Evolutionary conservation across 2,113 vertebrate genomes (phyloP), one percentile per base, ranked within the genome.

Genomic region (Muntiacus muntjak): DNA sequence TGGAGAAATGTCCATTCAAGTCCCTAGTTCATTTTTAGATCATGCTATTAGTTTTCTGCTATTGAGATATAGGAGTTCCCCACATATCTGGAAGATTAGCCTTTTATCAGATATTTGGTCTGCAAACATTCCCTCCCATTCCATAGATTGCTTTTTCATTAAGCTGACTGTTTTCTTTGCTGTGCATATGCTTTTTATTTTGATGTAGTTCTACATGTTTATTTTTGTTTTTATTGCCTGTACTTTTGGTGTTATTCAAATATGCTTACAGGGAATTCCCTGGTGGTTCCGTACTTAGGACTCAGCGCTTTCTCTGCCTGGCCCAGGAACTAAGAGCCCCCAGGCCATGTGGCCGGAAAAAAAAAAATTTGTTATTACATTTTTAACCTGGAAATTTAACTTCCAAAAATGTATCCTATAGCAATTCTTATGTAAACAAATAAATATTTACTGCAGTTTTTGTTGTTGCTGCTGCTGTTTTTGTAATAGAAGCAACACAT

Each of bases 401-500:
- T 62, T 93, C 30, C 16, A 64, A 78, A 55, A 93, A 87, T 87
- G 25, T 76, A 87, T n/a, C 30, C 43, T 88, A 54, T 28, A 92
- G 67, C 94, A 86, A 87, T 87, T 93, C 25, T 88, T 86, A 58
- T 12, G 58, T 47, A 83, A 47, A 76, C 36, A 62, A 83, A 74
- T 88, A 86, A 91, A 47, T 87, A 94, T 85, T 94, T 92, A 57
- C 36, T 83, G 36, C 40, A 90, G 54, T 21, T 88, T 86, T 91
- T 88, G 7, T 91, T 91, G 50, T 60, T 54, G 57, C 2, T 54
- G 36, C 26, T 82, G n/a, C 52, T 74, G 17, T 47, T 96, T n/a
- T 93, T 91, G 45, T 16, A 83, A 71, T 62, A 89, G 40, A 57
- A 97, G 87, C 25, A 67, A 83, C 21, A 79, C 94, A 87, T 87